These are phyloP conservation scores for Platalea minor DNA, from an alignment of 2,797 vertebrate genomes.

Conservation along the genomic window DNA sequence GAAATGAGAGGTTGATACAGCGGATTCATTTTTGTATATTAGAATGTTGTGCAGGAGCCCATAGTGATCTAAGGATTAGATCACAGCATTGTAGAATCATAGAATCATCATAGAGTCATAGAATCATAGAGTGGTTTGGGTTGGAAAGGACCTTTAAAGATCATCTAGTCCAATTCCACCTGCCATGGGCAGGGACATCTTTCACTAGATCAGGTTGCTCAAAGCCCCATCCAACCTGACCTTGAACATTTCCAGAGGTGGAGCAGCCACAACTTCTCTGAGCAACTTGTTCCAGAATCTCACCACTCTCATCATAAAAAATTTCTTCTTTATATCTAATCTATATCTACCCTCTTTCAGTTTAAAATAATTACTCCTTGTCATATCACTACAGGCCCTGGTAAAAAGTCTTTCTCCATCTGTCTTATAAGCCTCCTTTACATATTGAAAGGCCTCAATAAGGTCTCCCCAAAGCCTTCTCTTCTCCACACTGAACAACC, in stretches of 20 bases:
- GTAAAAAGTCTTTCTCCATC: no score
- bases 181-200: not conserved
- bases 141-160: not conserved
- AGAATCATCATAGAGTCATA: not conserved
- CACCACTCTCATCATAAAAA: no score
- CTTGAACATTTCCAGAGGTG: not conserved
- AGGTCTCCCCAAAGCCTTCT: not conserved
- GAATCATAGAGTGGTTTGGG: no score
- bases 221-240: not conserved
- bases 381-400: no score
- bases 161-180: fast-evolving
- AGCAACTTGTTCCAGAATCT: no score
- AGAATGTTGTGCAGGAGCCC: not conserved
- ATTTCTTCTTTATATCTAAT: no score
- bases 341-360: no score
- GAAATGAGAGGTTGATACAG: not conserved
- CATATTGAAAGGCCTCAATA: not conserved
- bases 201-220: not conserved
- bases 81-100: fast-evolving
- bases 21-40: not conserved
- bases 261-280: not conserved
- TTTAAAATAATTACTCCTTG: no score
- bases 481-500: not conserved
- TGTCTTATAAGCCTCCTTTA: not conserved
- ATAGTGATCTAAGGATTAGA: not conserved